phyloP scores from a whole-genome alignment of 2,113 vertebrate genomes.

The Odontesthes bonariensis region DNA sequence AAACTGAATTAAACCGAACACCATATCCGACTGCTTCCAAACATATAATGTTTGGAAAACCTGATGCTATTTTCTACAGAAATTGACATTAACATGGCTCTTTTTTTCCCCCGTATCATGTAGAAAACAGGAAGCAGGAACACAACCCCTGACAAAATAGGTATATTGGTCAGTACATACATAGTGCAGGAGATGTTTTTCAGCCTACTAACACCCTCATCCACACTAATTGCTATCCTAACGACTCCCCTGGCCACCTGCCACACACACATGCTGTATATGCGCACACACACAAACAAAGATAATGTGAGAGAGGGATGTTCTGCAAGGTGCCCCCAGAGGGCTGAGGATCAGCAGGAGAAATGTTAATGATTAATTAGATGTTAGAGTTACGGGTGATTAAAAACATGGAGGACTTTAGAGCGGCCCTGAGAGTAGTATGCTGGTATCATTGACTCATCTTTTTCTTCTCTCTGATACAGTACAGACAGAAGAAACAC shows the following conservation, averaged over 20 bases:
- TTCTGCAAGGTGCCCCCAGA: slow-evolving; percentile 72
- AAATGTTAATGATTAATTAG: slow-evolving; percentile 87
- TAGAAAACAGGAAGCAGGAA: neutral
- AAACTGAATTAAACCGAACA: neutral
- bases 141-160: neutral
- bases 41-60: no score
- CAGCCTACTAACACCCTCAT: slow-evolving; percentile 18
- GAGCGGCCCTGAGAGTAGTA: slow-evolving; percentile 67
- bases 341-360: slow-evolving; percentile 77
- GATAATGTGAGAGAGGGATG: slow-evolving; percentile 56
- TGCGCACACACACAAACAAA: slow-evolving; percentile 29
- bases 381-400: slow-evolving; percentile 81
- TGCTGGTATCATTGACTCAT: slow-evolving; percentile 63
- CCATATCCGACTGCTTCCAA: neutral
- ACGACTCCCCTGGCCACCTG: slow-evolving; percentile 12
- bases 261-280: slow-evolving; percentile 15
- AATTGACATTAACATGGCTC: neutral
- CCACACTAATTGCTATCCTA: slow-evolving; percentile 35
- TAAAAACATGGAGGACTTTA: slow-evolving; percentile 80
- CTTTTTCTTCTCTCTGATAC: slow-evolving; percentile 53
- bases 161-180: slow-evolving; percentile 15
- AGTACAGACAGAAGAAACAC: slow-evolving; percentile 50
- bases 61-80: neutral
- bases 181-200: slow-evolving; percentile 14
- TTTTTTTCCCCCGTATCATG: no score